Conservation (phyloP, 2,888 invertebrate species). For the Drosophila koepferae region DNA sequence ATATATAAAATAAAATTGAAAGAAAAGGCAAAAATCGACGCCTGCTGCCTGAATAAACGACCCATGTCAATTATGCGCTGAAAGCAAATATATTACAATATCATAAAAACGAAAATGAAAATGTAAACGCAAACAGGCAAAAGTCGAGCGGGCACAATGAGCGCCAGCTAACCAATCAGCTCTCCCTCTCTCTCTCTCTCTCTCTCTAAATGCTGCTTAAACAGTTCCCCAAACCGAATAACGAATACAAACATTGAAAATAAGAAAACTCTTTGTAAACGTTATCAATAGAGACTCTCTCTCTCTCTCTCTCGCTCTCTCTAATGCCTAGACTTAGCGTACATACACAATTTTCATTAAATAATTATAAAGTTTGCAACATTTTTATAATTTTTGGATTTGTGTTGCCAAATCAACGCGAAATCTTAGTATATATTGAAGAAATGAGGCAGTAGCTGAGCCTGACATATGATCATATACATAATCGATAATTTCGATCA, state of each 20-base stretch:
- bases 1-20: constrained; percentile 9
- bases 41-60: constrained; percentile 69
- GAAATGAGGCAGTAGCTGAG: not conserved
- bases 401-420: not conserved
- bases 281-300: constrained; percentile 49
- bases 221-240: constrained; percentile 3
- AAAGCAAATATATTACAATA: constrained; percentile 81
- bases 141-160: constrained; percentile 59
- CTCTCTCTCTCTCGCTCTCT: not conserved
- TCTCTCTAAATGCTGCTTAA: not conserved
- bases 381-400: not conserved
- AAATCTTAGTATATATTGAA: not conserved
- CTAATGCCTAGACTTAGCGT: not conserved
- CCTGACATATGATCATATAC: not conserved
- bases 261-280: constrained; percentile 46
- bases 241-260: constrained; percentile 38
- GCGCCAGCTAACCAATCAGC: constrained; percentile 7
- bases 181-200: too few relatives aligned
- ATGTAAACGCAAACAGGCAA: constrained; percentile 75
- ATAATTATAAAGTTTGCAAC: constrained; percentile 22
- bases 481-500: not conserved
- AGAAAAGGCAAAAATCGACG: constrained; percentile 48
- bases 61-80: constrained; percentile 80
- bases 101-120: constrained; percentile 74
- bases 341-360: constrained; percentile 1